Evolutionary conservation across 1,140 invertebrate genomes (phyloP), one percentile per base, ranked within the genome.

Genomic region (Achroia grisella): DNA sequence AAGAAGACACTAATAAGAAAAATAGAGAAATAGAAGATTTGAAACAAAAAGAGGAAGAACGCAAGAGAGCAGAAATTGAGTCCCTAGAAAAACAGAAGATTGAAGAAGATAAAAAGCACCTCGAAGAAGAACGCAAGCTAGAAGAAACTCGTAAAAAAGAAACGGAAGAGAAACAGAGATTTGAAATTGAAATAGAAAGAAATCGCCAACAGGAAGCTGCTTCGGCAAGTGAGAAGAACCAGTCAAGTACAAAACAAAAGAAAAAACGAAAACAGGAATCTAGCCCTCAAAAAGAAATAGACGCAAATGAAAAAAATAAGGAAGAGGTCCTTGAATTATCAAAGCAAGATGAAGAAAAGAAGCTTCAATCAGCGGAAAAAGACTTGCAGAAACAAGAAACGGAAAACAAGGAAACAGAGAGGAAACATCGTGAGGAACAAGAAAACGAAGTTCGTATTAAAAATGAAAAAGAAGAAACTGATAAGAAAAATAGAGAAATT

Each of bases 401-500:
- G 41, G 48, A 74, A 43, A 51, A 72, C 52, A 56, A 45, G 10
- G 57, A 51, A 43, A 39, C 32, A 49, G 68, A 39, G 39, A 52
- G 33, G 56, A 52, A 44, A 44, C 37, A 49, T 39, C 65, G 48
- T 56, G 52, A 68, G 42, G 56, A 40, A 10, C 1, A 35, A 13
- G 27, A 64, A 52, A 44, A 57, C 40, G 10, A 52, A 39, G 48
- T 44, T 6, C 9, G 51, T 32, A 11, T 48, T 10, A 35, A 53
- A 5, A 31, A 44, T 45, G 51, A 64, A 44, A 45, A 56, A 36
- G 48, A 48, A 12, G 43, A 50, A 13, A 33, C 68, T 15, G 54
- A 63, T 42, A 44, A 69, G 46, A 46, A 51, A 32, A 39, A 58
- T 42, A 47, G 46, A 35, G 52, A 56, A 54, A 42, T 52, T 32